Evolutionary conservation across 2,113 vertebrate genomes (phyloP).

Genomic region (Entosphenus tridentatus): DNA sequence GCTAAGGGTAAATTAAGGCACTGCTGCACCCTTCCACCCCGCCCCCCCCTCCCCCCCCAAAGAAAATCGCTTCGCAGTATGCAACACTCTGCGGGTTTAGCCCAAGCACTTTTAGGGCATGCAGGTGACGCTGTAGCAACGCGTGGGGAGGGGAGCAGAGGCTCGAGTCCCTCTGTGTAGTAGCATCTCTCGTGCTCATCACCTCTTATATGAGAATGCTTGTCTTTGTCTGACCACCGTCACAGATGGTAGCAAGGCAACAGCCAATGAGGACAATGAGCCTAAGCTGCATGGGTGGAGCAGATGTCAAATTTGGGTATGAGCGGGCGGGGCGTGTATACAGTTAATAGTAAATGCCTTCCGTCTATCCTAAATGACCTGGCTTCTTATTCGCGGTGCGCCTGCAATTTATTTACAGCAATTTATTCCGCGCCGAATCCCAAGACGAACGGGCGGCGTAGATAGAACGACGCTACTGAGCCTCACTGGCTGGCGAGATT

Average conservation of each 20-base stretch:
- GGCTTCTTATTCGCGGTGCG: not conserved
- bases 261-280: conserved; percentile 3
- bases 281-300: not conserved
- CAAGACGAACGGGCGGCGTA: not conserved
- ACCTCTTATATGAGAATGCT: not conserved
- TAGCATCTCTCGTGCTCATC: conserved; percentile 1
- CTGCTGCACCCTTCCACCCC: too few species aligned
- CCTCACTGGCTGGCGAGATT: not conserved
- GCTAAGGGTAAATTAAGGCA: too few species aligned
- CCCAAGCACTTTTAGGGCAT: not conserved
- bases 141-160: not conserved
- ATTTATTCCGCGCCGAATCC: not conserved
- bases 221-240: not conserved
- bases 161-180: not conserved
- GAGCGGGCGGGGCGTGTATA: not conserved
- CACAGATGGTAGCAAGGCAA: conserved; percentile 4
- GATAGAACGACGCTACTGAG: not conserved
- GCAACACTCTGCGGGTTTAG: not conserved
- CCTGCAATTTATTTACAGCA: not conserved
- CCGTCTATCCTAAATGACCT: not conserved
- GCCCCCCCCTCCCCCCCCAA: too few species aligned
- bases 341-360: not conserved
- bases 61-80: too few species aligned
- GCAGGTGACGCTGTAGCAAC: not conserved
- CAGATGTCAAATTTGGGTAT: conserved; percentile 3